Conservation (phyloP, 2,797 vertebrate genomes). For the Zalophus californianus region DNA sequence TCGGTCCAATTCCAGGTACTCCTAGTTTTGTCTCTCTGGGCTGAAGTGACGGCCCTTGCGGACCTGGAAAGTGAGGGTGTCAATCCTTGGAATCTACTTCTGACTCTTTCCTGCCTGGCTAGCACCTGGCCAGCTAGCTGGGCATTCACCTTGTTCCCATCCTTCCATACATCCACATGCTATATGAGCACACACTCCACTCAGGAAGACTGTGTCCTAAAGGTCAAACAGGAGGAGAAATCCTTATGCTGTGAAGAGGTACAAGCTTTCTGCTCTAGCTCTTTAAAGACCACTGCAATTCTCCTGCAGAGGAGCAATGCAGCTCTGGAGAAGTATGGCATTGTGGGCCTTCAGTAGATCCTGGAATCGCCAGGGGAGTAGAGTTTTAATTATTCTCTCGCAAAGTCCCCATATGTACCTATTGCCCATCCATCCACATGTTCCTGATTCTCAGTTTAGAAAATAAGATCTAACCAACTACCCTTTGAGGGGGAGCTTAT, state of each 20-base stretch:
- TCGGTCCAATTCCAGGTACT: not conserved
- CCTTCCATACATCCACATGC: not conserved
- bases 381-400: not conserved
- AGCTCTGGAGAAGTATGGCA: not conserved
- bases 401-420: not conserved
- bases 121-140: not conserved
- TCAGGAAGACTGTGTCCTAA: not conserved
- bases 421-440: not conserved
- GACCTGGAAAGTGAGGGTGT: not conserved
- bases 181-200: not conserved
- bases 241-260: not conserved
- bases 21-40: accelerated
- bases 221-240: not conserved
- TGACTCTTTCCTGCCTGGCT: not conserved
- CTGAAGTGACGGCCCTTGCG: not conserved
- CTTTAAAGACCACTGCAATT: not conserved
- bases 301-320: not conserved
- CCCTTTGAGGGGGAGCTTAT: not conserved
- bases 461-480: not conserved
- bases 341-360: not conserved
- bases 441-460: not conserved
- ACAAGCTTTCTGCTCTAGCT: not conserved
- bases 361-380: not conserved
- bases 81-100: not conserved
- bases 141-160: not conserved